Evolutionary conservation across 2,888 invertebrate genomes (phyloP).

Genomic region (Cataglyphis rosenhaueri): DNA sequence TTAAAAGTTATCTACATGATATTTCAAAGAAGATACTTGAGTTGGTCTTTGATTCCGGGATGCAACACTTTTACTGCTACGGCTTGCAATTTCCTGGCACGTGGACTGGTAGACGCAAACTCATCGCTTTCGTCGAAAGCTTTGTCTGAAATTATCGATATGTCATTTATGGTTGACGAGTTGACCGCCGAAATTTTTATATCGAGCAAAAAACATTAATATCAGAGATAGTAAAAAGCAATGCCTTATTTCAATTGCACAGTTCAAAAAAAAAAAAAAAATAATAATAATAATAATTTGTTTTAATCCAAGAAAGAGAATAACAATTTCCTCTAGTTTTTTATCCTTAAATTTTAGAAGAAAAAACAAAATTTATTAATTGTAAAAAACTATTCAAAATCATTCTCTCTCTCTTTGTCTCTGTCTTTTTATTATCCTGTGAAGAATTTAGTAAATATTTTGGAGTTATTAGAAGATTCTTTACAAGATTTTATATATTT

Average conservation of each 20-base stretch:
- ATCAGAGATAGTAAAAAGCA: background rate
- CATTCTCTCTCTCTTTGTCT: too few species aligned
- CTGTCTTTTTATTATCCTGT: background rate
- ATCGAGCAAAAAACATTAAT: too few species aligned
- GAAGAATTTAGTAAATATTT: background rate
- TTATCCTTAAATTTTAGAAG: too few species aligned
- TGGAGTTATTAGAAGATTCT: background rate
- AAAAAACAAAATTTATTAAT: background rate
- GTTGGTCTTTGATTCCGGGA: conserved; percentile 82
- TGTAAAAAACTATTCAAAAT: background rate
- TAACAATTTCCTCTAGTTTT: background rate
- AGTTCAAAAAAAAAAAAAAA: background rate
- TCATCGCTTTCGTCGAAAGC: conserved; percentile 9
- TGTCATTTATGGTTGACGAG: background rate
- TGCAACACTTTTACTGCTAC: conserved; percentile 85
- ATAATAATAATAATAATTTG: background rate
- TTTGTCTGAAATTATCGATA: conserved; percentile 59
- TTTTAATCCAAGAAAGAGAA: background rate
- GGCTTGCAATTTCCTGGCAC: conserved; percentile 70
- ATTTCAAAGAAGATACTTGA: conserved; percentile 71
- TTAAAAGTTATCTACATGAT: conserved; percentile 16
- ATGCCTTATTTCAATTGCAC: background rate
- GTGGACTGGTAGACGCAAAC: background rate
- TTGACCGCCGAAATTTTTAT: background rate
- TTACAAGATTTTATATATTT: background rate